A percentile compares a stretch with the other conserved stretches of the same genome.
Conservation (phyloP, 2,888 invertebrate genomes). For the Philereme vetulata region DNA sequence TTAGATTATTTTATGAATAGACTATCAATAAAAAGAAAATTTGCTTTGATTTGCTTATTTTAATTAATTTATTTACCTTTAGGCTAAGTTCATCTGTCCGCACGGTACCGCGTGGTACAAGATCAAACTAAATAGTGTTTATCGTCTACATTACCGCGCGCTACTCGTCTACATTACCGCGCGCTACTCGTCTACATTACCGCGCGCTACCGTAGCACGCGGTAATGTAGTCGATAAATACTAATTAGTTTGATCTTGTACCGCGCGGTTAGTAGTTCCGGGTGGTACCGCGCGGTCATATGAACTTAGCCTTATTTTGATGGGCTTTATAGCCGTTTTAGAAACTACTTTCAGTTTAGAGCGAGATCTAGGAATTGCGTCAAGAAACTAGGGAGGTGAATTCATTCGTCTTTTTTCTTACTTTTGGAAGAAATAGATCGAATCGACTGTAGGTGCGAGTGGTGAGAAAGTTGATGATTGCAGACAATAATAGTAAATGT, state of each 20-base stretch:
- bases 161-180: too few species aligned
- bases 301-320: too few species aligned
- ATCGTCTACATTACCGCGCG: too few species aligned
- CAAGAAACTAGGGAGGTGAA: not conserved
- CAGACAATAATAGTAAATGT: slow-evolving; percentile 56
- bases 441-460: slow-evolving; percentile 23
- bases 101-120: too few species aligned
- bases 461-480: slow-evolving; percentile 43
- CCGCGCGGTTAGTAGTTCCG: too few species aligned
- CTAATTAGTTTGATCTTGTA: too few species aligned
- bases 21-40: slow-evolving; percentile 77
- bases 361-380: slow-evolving; percentile 4
- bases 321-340: slow-evolving; percentile 4
- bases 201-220: too few species aligned
- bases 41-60: slow-evolving; percentile 68
- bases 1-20: slow-evolving; percentile 77
- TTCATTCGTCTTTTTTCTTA: slow-evolving; percentile 25
- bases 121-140: too few species aligned
- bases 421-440: slow-evolving; percentile 31
- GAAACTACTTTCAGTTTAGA: slow-evolving; percentile 1
- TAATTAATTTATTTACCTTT: slow-evolving; percentile 47
- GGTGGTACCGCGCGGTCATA: too few species aligned
- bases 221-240: too few species aligned
- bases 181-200: too few species aligned
- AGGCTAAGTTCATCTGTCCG: too few species aligned